A percentile compares a stretch with the other conserved stretches of the same genome.
phyloP scores from a whole-genome alignment of 2,888 invertebrate genomes.

The Helicoverpa assulta region DNA sequence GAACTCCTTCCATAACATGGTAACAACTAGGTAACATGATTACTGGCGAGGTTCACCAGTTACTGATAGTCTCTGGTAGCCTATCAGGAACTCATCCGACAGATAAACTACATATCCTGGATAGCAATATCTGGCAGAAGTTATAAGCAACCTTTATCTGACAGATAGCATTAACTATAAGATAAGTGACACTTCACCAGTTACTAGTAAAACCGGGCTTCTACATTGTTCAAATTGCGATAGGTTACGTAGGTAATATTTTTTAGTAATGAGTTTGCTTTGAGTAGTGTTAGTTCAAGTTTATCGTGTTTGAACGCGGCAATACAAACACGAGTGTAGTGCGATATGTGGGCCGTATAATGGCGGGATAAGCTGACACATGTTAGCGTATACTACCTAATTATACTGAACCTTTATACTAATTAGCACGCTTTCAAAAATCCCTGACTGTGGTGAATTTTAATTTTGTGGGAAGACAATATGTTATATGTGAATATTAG shows the following conservation, averaged over 20 bases:
- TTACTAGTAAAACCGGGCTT: no score
- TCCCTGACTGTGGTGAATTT: conserved; percentile 43
- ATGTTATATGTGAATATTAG: no score
- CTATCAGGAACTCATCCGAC: no score
- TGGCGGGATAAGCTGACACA: conserved; percentile 32
- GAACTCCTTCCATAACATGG: conserved; percentile 26
- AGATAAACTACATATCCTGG: no score
- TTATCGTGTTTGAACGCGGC: conserved; percentile 44
- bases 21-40: conserved; percentile 43
- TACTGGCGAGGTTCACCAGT: conserved; percentile 46
- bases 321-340: conserved; percentile 33
- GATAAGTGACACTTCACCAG: no score
- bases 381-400: conserved; percentile 45
- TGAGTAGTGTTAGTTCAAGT: conserved; percentile 53
- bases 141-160: no score
- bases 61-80: conserved; percentile 2
- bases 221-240: conserved; percentile 10
- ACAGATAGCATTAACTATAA: no score
- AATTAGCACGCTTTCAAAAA: conserved; percentile 59
- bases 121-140: no score
- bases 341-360: conserved; percentile 43
- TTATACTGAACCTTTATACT: conserved; percentile 58
- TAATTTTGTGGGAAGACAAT: conserved; percentile 17
- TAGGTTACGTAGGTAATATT: conserved; percentile 43
- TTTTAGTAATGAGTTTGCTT: conserved; percentile 46